Evolutionary conservation across 1,140 invertebrate genomes (phyloP).

Genomic region (Hesperophylax magnus): DNA sequence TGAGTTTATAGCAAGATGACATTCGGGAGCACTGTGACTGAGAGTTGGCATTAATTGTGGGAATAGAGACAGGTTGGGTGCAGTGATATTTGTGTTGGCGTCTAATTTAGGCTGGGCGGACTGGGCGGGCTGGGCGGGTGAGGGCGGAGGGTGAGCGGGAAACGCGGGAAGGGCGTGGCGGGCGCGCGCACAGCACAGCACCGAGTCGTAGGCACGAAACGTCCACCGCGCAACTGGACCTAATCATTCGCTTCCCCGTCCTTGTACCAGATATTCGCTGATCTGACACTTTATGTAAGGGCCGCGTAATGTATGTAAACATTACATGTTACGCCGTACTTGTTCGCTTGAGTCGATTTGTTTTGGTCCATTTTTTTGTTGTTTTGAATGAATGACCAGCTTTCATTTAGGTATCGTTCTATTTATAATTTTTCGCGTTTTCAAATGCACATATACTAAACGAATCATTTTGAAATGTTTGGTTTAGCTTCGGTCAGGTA

Average conservation of each 20-base stretch:
- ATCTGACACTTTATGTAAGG: not conserved
- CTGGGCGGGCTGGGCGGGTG: not conserved
- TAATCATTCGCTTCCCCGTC: not conserved
- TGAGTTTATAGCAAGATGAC: too few relatives aligned
- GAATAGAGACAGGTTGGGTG: not conserved
- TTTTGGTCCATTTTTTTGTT: conserved; percentile 13
- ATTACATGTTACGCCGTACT: not conserved
- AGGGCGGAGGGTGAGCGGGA: not conserved
- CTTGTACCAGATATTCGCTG: not conserved
- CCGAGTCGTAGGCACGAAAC: not conserved
- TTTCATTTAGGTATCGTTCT: too few relatives aligned
- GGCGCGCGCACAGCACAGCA: not conserved
- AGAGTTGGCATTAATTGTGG: not conserved
- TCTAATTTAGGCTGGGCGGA: conserved; percentile 10
- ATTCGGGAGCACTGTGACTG: not conserved
- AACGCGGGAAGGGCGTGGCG: conserved; percentile 28
- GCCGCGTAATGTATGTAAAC: conserved; percentile 1
- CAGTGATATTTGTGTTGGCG: not conserved
- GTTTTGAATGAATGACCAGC: not conserved
- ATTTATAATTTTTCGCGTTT: not conserved
- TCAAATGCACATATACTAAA: not conserved
- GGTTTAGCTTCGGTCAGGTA: too few relatives aligned
- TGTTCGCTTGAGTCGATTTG: conserved; percentile 5
- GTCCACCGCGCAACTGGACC: not conserved
- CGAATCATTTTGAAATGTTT: too few relatives aligned